Conservation (phyloP, 2,113 vertebrate species). For the Falco punctatus region DNA sequence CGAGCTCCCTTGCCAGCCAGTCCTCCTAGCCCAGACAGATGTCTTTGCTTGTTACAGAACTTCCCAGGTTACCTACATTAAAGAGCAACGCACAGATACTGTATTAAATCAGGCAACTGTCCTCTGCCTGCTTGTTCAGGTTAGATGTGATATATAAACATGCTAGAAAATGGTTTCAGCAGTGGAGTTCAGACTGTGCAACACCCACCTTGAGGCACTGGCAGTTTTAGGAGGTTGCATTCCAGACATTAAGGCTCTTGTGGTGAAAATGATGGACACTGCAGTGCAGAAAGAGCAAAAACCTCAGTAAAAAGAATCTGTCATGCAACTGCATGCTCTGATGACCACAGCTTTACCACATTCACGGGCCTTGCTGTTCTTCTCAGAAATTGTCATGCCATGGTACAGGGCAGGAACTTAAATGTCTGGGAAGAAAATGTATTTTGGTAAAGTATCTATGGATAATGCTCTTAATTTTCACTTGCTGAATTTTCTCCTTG, state of each 20-base stretch:
- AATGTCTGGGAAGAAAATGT: not conserved
- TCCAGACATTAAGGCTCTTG: conserved; percentile 28
- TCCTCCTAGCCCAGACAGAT: not conserved
- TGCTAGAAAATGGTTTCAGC: conserved; percentile 18
- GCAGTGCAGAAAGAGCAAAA: conserved; percentile 1
- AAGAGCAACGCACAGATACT: not conserved
- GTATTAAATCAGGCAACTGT: conserved; percentile 24
- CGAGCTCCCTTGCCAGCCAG: not conserved
- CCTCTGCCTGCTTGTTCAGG: not conserved
- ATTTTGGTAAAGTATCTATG: not conserved
- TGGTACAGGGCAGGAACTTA: not conserved
- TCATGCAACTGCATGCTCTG: not conserved
- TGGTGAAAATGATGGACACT: not conserved
- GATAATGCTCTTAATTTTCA: not conserved
- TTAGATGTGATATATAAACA: not conserved
- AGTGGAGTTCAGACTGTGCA: not conserved
- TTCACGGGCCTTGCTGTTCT: not conserved
- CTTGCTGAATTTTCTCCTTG: conserved; percentile 18
- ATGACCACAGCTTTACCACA: not conserved
- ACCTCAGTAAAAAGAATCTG: not conserved
- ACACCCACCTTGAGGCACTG: conserved; percentile 1
- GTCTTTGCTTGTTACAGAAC: conserved; percentile 4
- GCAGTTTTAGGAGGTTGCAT: conserved; percentile 41
- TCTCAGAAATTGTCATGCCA: not conserved
- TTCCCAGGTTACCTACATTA: conserved; percentile 2